Base-by-base conservation (phyloP, 1,140 invertebrate species). In the Bilobella aurantiaca region DNA sequence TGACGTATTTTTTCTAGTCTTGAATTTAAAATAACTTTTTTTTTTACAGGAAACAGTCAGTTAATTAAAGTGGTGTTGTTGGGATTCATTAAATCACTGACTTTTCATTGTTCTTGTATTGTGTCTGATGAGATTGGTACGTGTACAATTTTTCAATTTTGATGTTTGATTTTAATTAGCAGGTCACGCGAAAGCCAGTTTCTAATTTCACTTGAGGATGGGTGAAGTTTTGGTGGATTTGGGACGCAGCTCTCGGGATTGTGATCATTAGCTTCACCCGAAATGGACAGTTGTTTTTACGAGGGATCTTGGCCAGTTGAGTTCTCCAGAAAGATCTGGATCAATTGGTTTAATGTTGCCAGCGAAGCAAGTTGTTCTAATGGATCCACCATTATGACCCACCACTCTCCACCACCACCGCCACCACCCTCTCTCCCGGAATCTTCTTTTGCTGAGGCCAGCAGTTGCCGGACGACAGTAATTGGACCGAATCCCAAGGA, bases 291-390 rank as follows among this genome's bases (percentile, higher is more conserved):
- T 42, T 18, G 8, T 42, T 8, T 42, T 42, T 42, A 42, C 18
- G 34, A 42, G n/a, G n/a, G n/a, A n/a, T n/a, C n/a, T n/a, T n/a
- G n/a, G 8, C 34, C 34, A 18, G 34, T 42, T 18, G 34, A 42
- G 18, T 8, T 18, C 34, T n/a, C n/a, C n/a, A 42, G 37, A n/a
- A 53, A 53, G 49, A 53, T 53, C 49, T 53, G 49, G 49, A 53
- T 53, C 49, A 53, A 23, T 53, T 53, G 49, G 12, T 53, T 53
- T 53, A 53, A 53, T 53, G 49, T 53, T 53, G 49, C 49, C 21
- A 53, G 25, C 12, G 14, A 12, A 53, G 49, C 49, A 53, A n/a
- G 34, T 53, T 53, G 12, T 23, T 53, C 49, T 53, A 53, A 53
- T 53, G 49, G 49, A 53, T 23, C 49, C 49, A 53, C 49, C 49